Evolutionary conservation across 2,888 invertebrate species (phyloP).

Genomic region (Seira ritae): DNA sequence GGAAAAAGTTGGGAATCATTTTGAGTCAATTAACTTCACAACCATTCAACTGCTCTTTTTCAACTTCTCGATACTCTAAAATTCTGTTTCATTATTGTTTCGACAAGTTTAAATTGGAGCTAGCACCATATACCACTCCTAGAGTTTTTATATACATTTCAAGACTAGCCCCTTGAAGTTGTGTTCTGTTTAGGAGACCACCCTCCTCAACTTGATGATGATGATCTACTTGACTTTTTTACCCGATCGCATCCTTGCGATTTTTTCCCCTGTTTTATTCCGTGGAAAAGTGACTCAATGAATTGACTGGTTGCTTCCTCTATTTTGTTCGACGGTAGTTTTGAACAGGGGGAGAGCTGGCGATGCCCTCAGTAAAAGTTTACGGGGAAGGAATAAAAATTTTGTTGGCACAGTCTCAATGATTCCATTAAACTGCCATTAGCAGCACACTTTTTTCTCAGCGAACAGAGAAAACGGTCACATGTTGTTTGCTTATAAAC

Average conservation of each 20-base stretch:
- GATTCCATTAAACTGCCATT: conserved; percentile 68
- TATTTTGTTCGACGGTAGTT: not conserved
- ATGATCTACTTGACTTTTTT: not conserved
- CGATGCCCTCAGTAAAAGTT: not conserved
- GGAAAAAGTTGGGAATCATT: conserved; percentile 10
- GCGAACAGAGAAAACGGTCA: not conserved
- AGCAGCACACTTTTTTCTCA: conserved; percentile 52
- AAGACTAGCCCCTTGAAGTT: not conserved
- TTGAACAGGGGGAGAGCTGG: not conserved
- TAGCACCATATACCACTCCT: too few relatives aligned
- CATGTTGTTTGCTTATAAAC: conserved; percentile 37
- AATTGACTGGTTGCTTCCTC: conserved; percentile 53
- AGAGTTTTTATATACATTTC: conserved; percentile 1
- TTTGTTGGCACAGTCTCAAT: conserved; percentile 66
- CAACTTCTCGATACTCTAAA: not conserved
- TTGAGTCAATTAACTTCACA: conserved; percentile 5
- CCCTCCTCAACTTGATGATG: not conserved
- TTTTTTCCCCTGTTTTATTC: not conserved
- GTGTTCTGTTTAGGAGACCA: not conserved
- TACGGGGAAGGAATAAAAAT: conserved; percentile 40
- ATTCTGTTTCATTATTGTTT: conserved; percentile 3
- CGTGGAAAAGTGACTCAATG: not conserved
- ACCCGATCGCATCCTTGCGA: too few relatives aligned
- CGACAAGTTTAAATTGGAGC: not conserved
- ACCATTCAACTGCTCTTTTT: conserved; percentile 9